Evolutionary conservation across 2,113 vertebrate genomes (phyloP), one percentile per base, ranked within the genome.

Genomic region (Meriones unguiculatus): DNA sequence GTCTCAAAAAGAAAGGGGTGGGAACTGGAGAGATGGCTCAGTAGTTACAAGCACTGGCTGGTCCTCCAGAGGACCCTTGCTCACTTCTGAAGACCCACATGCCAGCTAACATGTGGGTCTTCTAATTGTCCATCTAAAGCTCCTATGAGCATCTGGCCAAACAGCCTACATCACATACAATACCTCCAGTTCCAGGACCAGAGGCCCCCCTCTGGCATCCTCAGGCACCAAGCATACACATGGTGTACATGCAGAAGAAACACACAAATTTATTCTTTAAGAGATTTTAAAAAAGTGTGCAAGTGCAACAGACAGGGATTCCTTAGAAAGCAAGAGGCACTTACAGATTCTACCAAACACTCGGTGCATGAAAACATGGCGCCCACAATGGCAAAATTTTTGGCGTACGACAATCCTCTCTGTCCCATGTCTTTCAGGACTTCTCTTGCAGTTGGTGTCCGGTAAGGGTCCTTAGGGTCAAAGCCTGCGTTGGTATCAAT

Each of bases 341-440:
- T 98, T 99, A 99, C 99, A 85, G 99, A 99, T 98, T 99, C 99
- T 2, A 99, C 99, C 90, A 99, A 93, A 87, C 99, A 99, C 96
- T 99, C 99, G 0, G 99, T 99, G 96, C 99, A 99, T 82, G 99
- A 99, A 98, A 99, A 99, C 99, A 99, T 99, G 90, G 99, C 99
- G 0, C 99, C 99, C 89, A 99, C 99, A 0, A 99, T 99, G 94
- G 99, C 99, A 0, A 99, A 99, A 98, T 99, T 99, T 98, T 99
- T 99, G 87, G 99, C 99, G 0, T 99, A 99, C 20, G 99, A 99
- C 98, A 99, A 99, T 93, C 99, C 99, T 96, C 99, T 98, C 98
- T 99, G 99, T 0, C 99, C 99, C 99, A 99, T 99, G 95, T 99
- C 99, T 98, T 98, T 99, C n/a, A 99, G 98, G 72, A 99, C 99